Base-by-base conservation (phyloP, 2,797 vertebrate genomes). In the Sebastes variabilis region DNA sequence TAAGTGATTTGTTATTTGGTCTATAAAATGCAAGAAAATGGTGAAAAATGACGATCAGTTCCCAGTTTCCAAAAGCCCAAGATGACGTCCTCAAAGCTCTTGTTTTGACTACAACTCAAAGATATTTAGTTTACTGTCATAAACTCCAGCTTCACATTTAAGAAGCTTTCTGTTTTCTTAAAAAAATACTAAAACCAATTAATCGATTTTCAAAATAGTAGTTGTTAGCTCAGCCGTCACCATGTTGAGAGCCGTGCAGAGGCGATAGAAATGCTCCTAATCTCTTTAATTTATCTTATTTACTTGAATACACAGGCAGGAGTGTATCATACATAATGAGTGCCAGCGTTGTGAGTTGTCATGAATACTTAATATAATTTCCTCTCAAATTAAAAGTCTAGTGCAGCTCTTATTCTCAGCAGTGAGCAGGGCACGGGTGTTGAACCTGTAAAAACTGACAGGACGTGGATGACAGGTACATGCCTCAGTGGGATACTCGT, bases 381-480 rank as follows among this genome's bases (percentile, higher is more conserved):
- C 46, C 16, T 27, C 11, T 4, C 6, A 56, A 77, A 82, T 67
- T 22, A 62, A 64, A 56, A 27, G 20, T 52, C 29, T 32, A 6
- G 7, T 32, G 16, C 20, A n/a, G 54, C 34, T 29, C 27, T 61
- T 9, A 4, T 55, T 67, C 66, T 70, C 25, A 56, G 69, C 30
- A 18, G n/a, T 14, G 61, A 83, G 75, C n/a, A 61, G 74, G 20
- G 10, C 16, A 67, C 4, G 10, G 4, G 56, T 46, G 64, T 20
- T 88, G 30, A 77, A 72, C 84, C 34, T 71, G 30, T 32, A 9
- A 56, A 78, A 78, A 36, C 2, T 52, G 69, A 72, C 66, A 70
- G 2, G 18, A 64, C 55, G 36, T n/a, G 24, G 36, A 49, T 88
- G 85, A 84, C 80, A 85, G 65, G 34, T 75, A 74, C 64, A 76